Conservation (phyloP, 2,797 vertebrate genomes). For the Sebastes cheni region DNA sequence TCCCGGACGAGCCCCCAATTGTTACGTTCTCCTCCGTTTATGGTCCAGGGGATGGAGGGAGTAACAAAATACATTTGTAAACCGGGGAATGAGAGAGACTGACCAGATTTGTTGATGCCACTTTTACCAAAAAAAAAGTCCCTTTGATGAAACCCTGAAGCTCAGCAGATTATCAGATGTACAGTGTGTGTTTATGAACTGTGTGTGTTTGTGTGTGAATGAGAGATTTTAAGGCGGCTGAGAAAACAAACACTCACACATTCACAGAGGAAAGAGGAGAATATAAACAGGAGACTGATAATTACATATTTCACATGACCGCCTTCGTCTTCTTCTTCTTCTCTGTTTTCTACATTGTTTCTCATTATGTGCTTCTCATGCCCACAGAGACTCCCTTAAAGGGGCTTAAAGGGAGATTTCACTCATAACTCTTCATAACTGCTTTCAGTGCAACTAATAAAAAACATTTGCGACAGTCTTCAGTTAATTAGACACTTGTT, state of each 20-base stretch:
- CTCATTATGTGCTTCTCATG: constrained; percentile 1
- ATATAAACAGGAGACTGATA: constrained; percentile 56
- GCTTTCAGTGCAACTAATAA: constrained; percentile 1
- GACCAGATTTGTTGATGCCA: neutral
- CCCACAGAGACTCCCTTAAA: constrained; percentile 26
- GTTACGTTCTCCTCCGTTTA: no score
- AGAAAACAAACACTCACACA: constrained; percentile 60
- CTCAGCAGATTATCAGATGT: constrained; percentile 26
- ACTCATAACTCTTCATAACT: constrained; percentile 10
- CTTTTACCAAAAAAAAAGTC: neutral
- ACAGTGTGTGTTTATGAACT: no score
- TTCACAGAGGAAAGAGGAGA: constrained; percentile 50
- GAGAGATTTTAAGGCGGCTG: constrained; percentile 30
- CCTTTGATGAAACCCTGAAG: neutral
- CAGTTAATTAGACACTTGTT: neutral
- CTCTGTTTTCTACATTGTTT: constrained; percentile 25
- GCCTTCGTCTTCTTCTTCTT: constrained; percentile 17
- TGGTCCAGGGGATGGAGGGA: no score
- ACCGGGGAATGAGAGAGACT: no score
- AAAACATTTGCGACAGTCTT: neutral
- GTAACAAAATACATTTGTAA: no score
- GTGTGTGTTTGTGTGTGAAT: constrained; percentile 7
- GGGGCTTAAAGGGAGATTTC: constrained; percentile 18
- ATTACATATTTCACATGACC: constrained; percentile 58
- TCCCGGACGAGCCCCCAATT: no score